phyloP scores from a whole-genome alignment of 2,797 vertebrate species.

The Melanotaenia nigrans region DNA sequence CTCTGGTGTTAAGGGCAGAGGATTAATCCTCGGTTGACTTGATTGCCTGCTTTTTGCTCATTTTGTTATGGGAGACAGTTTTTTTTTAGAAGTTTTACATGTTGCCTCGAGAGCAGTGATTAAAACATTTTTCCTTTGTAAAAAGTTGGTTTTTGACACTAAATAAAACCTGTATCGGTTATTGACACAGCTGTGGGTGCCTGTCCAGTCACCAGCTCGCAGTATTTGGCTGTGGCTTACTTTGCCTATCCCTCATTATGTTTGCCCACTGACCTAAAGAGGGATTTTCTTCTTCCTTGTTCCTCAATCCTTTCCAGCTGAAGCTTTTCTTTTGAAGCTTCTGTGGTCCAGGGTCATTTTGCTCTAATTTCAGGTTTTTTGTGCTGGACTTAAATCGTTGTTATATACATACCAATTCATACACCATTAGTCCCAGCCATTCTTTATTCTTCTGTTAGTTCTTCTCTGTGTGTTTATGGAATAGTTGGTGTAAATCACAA shows the following conservation, averaged over 20 bases:
- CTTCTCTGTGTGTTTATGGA: background rate
- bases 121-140: background rate
- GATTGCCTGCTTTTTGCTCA: conserved; percentile 40
- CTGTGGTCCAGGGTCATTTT: conserved; percentile 20
- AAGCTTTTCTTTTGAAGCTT: conserved; percentile 24
- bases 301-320: conserved; percentile 36
- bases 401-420: background rate
- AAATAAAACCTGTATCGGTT: background rate
- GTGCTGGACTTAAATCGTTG: background rate
- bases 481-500: too few relatives aligned
- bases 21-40: conserved; percentile 52
- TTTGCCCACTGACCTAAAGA: conserved; percentile 44
- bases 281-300: conserved; percentile 30
- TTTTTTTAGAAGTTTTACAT: conserved; percentile 7
- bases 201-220: background rate
- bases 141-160: conserved; percentile 5
- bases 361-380: conserved; percentile 14
- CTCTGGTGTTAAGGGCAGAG: conserved; percentile 44
- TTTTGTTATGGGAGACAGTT: conserved; percentile 28
- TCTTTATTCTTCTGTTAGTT: background rate
- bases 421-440: background rate
- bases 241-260: conserved; percentile 23
- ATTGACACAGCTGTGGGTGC: conserved; percentile 4
- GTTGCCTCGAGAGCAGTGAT: background rate
- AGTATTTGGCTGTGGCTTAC: conserved; percentile 17